These are phyloP conservation scores for Dimorphilus gyrociliatus DNA, from an alignment of 2,888 invertebrate genomes.

Conservation along the genomic window DNA sequence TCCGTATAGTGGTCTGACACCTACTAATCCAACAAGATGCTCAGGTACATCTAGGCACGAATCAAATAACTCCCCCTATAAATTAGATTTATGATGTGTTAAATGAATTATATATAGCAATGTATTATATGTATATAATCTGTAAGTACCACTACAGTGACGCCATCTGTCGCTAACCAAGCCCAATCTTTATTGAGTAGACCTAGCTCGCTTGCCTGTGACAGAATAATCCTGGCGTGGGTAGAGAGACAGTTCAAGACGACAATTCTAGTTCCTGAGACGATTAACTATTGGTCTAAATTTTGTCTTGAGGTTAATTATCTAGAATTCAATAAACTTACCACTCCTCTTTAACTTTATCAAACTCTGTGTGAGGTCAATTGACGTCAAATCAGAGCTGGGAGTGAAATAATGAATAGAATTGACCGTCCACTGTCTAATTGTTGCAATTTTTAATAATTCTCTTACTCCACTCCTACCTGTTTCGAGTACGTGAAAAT, in stretches of 20 bases:
- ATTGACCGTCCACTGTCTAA: too few species aligned
- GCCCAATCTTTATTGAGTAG: slow-evolving; percentile 3
- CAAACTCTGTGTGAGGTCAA: too few species aligned
- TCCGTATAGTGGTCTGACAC: background rate
- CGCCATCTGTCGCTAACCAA: slow-evolving; percentile 2
- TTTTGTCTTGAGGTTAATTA: too few species aligned
- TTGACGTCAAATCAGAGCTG: too few species aligned
- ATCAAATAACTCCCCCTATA: background rate
- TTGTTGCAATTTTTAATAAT: too few species aligned
- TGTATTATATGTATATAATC: background rate
- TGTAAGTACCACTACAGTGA: slow-evolving; percentile 1
- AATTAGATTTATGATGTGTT: background rate
- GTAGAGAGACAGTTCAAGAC: slow-evolving; percentile 1
- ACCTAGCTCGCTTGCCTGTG: background rate
- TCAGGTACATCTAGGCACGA: slow-evolving; percentile 2
- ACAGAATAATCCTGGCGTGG: background rate
- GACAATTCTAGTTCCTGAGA: slow-evolving; percentile 2
- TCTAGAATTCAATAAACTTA: too few species aligned
- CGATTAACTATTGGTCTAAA: too few species aligned
- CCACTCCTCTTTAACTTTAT: too few species aligned
- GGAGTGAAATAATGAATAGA: too few species aligned
- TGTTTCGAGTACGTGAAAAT: too few species aligned
- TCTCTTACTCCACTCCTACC: too few species aligned
- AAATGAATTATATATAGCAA: background rate
- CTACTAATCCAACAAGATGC: background rate